Conservation (phyloP, 2,888 invertebrate species). For the Lypha dubia region DNA sequence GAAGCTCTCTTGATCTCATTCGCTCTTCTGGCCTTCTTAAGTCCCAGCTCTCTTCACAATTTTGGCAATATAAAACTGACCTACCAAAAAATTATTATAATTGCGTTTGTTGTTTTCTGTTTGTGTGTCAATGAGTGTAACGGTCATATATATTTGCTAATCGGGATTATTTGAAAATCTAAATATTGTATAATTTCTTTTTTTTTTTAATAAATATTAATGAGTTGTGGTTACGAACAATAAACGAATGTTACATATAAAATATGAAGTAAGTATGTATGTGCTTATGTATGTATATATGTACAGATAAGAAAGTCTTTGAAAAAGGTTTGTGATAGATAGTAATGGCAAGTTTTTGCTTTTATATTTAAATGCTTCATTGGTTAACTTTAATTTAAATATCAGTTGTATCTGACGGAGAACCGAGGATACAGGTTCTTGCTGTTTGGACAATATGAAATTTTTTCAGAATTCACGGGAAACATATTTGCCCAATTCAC, state of each 20-base stretch:
- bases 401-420: too few relatives aligned
- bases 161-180: conserved; percentile 29
- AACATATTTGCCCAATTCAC: too few relatives aligned
- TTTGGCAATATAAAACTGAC: conserved; percentile 35
- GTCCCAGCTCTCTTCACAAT: neutral
- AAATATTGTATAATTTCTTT: neutral
- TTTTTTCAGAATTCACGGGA: too few relatives aligned
- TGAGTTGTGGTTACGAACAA: neutral
- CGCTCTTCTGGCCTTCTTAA: neutral
- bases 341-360: too few relatives aligned
- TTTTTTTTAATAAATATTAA: neutral
- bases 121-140: neutral
- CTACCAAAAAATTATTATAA: conserved; percentile 48
- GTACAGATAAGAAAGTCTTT: too few relatives aligned
- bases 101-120: neutral
- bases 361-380: neutral
- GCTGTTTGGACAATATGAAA: too few relatives aligned
- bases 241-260: neutral
- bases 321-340: too few relatives aligned
- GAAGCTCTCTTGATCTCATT: neutral
- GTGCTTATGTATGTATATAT: too few relatives aligned
- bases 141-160: conserved; percentile 17
- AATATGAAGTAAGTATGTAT: too few relatives aligned
- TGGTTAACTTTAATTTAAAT: too few relatives aligned
- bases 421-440: too few relatives aligned